Conservation (phyloP, 2,113 vertebrate species). For the Papio anubis region DNA sequence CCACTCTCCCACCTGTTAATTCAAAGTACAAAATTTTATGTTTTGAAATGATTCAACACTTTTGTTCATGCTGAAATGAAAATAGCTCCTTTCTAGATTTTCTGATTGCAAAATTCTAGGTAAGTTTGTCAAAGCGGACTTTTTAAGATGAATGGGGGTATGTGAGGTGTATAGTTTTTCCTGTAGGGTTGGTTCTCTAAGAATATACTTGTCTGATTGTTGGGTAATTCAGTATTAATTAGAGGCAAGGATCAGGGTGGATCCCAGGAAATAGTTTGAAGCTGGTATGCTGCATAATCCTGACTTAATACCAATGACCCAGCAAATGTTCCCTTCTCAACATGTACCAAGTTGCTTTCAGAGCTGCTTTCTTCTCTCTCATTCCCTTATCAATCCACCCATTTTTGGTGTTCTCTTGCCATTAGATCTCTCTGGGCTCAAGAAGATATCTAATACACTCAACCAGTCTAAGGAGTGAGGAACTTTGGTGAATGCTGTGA, state of each 20-base stretch:
- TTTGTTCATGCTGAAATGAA: slow-evolving; percentile 43
- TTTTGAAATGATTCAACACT: slow-evolving; percentile 64
- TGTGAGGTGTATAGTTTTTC: neutral
- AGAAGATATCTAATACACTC: neutral
- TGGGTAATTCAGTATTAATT: neutral
- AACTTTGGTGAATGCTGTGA: neutral
- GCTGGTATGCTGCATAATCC: too few relatives aligned
- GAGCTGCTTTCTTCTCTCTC: neutral
- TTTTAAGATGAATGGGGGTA: neutral
- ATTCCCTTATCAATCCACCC: neutral
- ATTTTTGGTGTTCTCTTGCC: neutral
- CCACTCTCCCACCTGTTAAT: slow-evolving; percentile 24
- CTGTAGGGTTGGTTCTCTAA: slow-evolving; percentile 37
- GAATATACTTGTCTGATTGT: neutral
- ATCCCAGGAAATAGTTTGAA: slow-evolving; percentile 10
- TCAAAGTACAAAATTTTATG: slow-evolving; percentile 15
- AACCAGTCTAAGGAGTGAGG: neutral
- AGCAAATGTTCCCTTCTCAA: neutral
- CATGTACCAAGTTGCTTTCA: neutral
- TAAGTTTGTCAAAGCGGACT: slow-evolving; percentile 52
- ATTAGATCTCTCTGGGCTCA: neutral
- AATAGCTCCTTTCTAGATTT: slow-evolving; percentile 57
- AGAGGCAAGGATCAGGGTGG: neutral
- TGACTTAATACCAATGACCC: neutral
- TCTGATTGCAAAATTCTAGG: slow-evolving; percentile 62